These are phyloP conservation scores for Falco novaeseelandiae DNA, from an alignment of 2,797 vertebrate species.

Conservation along the genomic window DNA sequence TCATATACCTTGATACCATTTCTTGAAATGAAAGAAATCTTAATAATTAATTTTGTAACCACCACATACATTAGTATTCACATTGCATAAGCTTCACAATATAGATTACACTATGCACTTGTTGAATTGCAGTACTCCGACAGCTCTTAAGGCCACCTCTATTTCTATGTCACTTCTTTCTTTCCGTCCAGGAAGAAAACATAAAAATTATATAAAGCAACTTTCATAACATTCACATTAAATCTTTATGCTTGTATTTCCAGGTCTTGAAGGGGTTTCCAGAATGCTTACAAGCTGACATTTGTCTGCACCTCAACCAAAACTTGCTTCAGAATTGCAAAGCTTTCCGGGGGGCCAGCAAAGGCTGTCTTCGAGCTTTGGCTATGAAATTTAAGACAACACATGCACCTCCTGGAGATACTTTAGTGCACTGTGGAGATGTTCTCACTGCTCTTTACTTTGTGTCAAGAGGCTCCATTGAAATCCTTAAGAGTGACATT, in stretches of 20 bases:
- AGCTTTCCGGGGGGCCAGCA: conserved; percentile 93
- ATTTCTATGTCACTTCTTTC: background rate
- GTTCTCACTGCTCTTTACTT: conserved; percentile 97
- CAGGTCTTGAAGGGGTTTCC: conserved; percentile 99
- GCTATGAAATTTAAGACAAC: conserved; percentile 98
- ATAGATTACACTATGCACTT: conserved; percentile 2
- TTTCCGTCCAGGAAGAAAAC: conserved; percentile 31
- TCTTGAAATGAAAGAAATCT: conserved; percentile 8
- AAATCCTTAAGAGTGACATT: conserved; percentile 97
- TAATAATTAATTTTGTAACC: background rate
- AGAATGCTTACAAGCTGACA: conserved; percentile 98
- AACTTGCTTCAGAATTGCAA: conserved; percentile 93
- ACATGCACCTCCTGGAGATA: conserved; percentile 96
- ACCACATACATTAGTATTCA: background rate
- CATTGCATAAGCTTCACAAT: conserved; percentile 16
- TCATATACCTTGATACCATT: background rate
- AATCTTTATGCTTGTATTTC: conserved; percentile 69
- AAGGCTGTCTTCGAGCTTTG: conserved; percentile 96
- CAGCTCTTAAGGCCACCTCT: background rate
- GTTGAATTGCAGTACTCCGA: background rate
- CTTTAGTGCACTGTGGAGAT: conserved; percentile 93
- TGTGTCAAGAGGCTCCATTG: conserved; percentile 94
- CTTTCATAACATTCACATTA: conserved; percentile 38
- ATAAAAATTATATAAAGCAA: background rate
- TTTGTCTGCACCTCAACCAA: conserved; percentile 96